Evolutionary conservation across 2,113 vertebrate species (phyloP).

Genomic region (Poicephalus gulielmi): DNA sequence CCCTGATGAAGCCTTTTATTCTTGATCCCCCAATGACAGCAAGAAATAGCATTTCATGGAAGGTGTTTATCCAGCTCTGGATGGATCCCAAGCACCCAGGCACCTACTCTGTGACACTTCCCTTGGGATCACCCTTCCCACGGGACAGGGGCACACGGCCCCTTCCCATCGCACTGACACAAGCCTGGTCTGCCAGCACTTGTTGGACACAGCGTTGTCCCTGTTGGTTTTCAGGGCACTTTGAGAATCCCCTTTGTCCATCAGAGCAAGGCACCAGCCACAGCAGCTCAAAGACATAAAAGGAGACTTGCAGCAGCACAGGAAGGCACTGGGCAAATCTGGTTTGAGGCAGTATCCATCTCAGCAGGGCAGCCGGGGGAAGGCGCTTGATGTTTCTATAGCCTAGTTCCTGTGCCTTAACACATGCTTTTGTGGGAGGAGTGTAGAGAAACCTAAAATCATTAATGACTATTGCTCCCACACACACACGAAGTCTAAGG

Average conservation of each 20-base stretch:
- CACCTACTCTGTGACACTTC: fast-evolving
- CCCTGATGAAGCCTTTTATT: not conserved
- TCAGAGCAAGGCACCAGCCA: not conserved
- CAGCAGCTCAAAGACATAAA: not conserved
- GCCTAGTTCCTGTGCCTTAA: not conserved
- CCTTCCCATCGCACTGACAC: not conserved
- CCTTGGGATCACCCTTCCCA: not conserved
- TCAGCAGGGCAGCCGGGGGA: not conserved
- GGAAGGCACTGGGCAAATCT: not conserved
- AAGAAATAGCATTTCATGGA: not conserved
- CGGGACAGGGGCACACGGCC: fast-evolving
- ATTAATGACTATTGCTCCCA: not conserved
- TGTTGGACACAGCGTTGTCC: not conserved
- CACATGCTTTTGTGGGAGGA: not conserved
- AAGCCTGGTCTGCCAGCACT: not conserved
- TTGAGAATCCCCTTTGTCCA: not conserved
- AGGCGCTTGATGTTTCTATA: not conserved
- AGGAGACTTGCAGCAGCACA: not conserved
- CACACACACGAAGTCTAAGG: not conserved
- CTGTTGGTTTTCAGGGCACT: not conserved
- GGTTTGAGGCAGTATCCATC: not conserved
- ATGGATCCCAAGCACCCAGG: not conserved
- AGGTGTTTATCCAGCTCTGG: not conserved
- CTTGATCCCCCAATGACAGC: not conserved
- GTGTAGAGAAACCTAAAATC: not conserved